Evolutionary conservation across 2,113 vertebrate genomes (phyloP).

Genomic region (Corapipo altera): DNA sequence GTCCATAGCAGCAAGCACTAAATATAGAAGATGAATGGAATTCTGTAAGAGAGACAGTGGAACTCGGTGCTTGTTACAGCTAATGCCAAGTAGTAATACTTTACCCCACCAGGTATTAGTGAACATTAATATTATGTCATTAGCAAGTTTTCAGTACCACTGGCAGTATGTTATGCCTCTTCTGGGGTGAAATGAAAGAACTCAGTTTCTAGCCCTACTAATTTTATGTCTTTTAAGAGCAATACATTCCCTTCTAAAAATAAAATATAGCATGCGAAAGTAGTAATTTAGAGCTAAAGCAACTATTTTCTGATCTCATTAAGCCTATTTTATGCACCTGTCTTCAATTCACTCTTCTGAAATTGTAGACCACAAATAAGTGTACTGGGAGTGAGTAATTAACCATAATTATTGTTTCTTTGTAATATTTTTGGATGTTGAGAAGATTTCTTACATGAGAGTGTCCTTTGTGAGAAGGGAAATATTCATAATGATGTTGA

Average conservation of each 20-base stretch:
- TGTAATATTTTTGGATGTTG: constrained; percentile 45
- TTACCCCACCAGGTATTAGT: background rate
- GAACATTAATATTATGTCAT: constrained; percentile 13
- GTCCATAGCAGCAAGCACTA: background rate
- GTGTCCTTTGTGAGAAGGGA: background rate
- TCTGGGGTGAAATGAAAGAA: constrained; percentile 15
- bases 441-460: background rate
- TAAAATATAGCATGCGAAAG: constrained; percentile 5
- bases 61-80: background rate
- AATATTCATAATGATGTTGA: constrained; percentile 3
- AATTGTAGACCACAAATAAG: constrained; percentile 21
- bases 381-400: constrained; percentile 30
- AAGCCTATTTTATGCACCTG: constrained; percentile 42
- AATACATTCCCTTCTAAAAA: constrained; percentile 20
- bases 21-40: background rate
- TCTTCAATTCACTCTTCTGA: constrained; percentile 55
- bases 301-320: constrained; percentile 49
- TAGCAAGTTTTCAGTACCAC: constrained; percentile 1
- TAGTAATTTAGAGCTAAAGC: constrained; percentile 49
- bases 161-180: background rate
- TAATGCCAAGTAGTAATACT: background rate
- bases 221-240: constrained; percentile 12
- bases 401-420: constrained; percentile 52
- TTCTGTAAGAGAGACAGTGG: background rate
- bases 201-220: background rate